Percentiles rank a stretch among this genome's conserved stretches.
Evolutionary conservation across 2,113 vertebrate species (phyloP).

Genomic region (Orcinus orca): DNA sequence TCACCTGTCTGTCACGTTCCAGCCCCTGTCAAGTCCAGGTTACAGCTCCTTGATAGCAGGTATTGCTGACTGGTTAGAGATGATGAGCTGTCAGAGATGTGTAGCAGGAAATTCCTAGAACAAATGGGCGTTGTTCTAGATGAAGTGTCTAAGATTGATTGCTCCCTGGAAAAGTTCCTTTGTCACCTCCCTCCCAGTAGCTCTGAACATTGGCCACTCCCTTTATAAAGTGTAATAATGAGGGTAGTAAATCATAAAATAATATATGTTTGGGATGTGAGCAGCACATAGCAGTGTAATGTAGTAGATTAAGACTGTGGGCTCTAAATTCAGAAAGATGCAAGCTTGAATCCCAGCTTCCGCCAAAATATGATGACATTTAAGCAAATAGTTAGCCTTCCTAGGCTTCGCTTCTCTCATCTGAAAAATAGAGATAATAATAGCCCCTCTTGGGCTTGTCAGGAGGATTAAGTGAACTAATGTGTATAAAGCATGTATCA

Average conservation of each 20-base stretch:
- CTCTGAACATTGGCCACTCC: neutral
- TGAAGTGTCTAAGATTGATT: neutral
- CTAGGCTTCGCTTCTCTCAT: neutral
- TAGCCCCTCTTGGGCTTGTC: neutral
- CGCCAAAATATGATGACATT: neutral
- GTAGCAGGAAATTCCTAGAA: neutral
- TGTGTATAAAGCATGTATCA: neutral
- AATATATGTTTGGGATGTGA: neutral
- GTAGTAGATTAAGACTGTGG: neutral
- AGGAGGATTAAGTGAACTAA: neutral
- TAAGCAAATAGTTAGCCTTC: neutral
- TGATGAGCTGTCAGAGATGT: neutral
- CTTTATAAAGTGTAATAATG: neutral
- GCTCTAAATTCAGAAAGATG: neutral
- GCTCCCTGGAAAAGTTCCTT: neutral
- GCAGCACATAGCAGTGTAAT: neutral
- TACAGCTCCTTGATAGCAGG: neutral
- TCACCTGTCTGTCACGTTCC: neutral
- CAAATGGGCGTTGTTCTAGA: neutral
- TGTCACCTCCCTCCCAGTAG: neutral
- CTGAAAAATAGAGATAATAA: neutral
- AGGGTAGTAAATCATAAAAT: neutral
- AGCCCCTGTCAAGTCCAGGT: neutral
- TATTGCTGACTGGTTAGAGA: neutral
- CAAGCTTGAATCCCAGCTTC: neutral